A percentile compares a stretch with the other conserved stretches of the same genome.
These are phyloP conservation scores for Nemurella pictetii DNA, from an alignment of 2,888 invertebrate genomes.

Conservation along the genomic window DNA sequence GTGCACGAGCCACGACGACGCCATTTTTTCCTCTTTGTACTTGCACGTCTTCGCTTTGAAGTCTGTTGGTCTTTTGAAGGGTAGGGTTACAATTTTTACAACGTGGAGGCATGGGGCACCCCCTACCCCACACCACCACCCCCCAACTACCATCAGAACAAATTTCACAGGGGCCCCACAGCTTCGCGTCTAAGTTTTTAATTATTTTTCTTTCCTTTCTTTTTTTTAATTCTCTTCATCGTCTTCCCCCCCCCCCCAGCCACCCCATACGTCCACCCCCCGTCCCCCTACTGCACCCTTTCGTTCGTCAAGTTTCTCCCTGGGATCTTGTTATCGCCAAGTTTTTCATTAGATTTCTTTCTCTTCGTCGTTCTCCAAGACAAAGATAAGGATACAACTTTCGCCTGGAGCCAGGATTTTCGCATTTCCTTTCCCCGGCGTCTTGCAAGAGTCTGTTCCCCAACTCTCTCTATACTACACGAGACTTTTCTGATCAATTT, in stretches of 20 bases:
- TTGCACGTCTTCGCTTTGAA: not conserved
- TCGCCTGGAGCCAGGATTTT: constrained; percentile 7
- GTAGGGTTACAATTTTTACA: constrained; percentile 16
- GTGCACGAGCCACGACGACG: not conserved
- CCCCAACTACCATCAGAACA: constrained; percentile 7
- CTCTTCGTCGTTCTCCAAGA: not conserved
- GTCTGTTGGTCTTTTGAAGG: constrained; percentile 14
- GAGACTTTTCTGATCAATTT: not conserved
- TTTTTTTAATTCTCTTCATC: constrained; percentile 17
- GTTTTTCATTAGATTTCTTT: constrained; percentile 22
- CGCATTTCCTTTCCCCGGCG: not conserved
- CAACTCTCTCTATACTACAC: not conserved
- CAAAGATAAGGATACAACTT: not conserved
- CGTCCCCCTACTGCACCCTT: not conserved
- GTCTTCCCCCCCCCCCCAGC: not conserved
- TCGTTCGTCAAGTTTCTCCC: not conserved
- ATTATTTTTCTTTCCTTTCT: constrained; percentile 28
- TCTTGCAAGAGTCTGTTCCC: not conserved
- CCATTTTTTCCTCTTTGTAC: constrained; percentile 5
- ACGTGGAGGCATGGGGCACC: not conserved
- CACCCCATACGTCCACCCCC: not conserved
- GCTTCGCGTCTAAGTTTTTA: constrained; percentile 26
- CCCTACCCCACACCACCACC: too few species aligned
- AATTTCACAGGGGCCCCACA: constrained; percentile 25
- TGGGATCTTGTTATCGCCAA: constrained; percentile 2